Evolutionary conservation across 2,113 vertebrate genomes (phyloP).

Genomic region (Albula goreensis): DNA sequence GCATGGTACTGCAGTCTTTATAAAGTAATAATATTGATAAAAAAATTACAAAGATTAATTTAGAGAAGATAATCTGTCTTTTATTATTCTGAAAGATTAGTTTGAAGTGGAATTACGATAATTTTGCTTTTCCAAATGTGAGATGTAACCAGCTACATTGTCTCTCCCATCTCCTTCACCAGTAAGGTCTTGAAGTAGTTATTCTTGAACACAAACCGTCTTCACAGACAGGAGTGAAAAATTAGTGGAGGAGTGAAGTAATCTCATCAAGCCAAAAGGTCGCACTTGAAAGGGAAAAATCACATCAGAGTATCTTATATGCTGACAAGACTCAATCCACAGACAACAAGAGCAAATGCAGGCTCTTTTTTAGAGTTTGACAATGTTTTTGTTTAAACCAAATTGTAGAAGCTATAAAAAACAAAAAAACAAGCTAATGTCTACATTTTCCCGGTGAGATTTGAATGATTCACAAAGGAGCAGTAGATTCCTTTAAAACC

Average conservation of each 20-base stretch:
- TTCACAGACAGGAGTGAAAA: slow-evolving; percentile 39
- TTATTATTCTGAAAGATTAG: slow-evolving; percentile 68
- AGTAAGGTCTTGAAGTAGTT: slow-evolving; percentile 31
- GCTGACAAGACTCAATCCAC: slow-evolving; percentile 1
- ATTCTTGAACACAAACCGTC: slow-evolving; percentile 48
- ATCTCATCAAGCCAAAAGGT: slow-evolving; percentile 28
- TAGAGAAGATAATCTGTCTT: slow-evolving; percentile 62
- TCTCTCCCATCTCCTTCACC: slow-evolving; percentile 39
- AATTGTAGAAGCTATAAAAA: neutral
- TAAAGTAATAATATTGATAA: slow-evolving; percentile 63
- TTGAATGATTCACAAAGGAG: slow-evolving; percentile 11
- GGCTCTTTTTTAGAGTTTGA: slow-evolving; percentile 2
- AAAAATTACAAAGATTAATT: slow-evolving; percentile 50
- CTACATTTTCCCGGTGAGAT: neutral
- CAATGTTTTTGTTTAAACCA: slow-evolving; percentile 14
- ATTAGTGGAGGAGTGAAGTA: slow-evolving; percentile 55
- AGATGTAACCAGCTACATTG: slow-evolving; percentile 53
- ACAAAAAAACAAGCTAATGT: neutral
- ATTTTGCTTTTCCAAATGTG: slow-evolving; percentile 58
- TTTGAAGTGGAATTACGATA: slow-evolving; percentile 67
- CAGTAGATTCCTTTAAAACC: neutral
- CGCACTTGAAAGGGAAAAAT: slow-evolving; percentile 11
- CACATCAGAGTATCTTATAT: neutral
- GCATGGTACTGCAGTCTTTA: slow-evolving; percentile 69
- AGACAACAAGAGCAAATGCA: slow-evolving; percentile 18